Evolutionary conservation across 2,888 invertebrate genomes (phyloP).

Genomic region (Rhyacophila evoluta): DNA sequence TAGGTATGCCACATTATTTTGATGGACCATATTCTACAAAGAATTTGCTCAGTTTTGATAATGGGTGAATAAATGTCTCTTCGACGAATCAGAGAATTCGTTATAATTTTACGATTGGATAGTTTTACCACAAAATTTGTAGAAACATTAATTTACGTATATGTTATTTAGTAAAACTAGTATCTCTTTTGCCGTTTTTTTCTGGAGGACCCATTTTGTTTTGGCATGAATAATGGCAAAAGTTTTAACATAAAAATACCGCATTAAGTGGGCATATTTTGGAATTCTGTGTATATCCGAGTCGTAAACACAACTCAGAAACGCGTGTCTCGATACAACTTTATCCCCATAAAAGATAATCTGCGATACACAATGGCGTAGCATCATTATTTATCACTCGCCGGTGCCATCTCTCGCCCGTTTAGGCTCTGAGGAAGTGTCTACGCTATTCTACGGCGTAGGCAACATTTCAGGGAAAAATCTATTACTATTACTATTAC

Average conservation of each 20-base stretch:
- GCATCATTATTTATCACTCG: constrained; percentile 46
- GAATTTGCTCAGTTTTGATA: too few relatives aligned
- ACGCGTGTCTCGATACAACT: constrained; percentile 23
- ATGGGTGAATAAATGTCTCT: too few relatives aligned
- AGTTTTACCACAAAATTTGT: too few relatives aligned
- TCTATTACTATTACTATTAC: too few relatives aligned
- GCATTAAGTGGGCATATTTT: background rate
- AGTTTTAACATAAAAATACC: constrained; percentile 4
- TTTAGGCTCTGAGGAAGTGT: constrained; percentile 6
- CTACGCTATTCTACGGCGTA: background rate
- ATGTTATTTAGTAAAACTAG: too few relatives aligned
- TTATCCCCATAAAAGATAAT: constrained; percentile 39
- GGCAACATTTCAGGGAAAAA: background rate
- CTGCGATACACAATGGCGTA: constrained; percentile 36
- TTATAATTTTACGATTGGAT: too few relatives aligned
- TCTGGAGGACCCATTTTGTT: too few relatives aligned
- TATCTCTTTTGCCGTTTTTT: too few relatives aligned
- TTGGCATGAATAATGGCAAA: background rate
- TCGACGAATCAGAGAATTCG: too few relatives aligned
- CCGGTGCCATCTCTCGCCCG: constrained; percentile 33
- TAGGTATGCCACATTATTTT: too few relatives aligned
- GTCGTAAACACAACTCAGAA: constrained; percentile 24
- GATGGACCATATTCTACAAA: too few relatives aligned
- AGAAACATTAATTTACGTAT: too few relatives aligned
- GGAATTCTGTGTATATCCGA: background rate